Conservation (phyloP, 2,888 invertebrate genomes). For the Phrixothrix hirtus region DNA sequence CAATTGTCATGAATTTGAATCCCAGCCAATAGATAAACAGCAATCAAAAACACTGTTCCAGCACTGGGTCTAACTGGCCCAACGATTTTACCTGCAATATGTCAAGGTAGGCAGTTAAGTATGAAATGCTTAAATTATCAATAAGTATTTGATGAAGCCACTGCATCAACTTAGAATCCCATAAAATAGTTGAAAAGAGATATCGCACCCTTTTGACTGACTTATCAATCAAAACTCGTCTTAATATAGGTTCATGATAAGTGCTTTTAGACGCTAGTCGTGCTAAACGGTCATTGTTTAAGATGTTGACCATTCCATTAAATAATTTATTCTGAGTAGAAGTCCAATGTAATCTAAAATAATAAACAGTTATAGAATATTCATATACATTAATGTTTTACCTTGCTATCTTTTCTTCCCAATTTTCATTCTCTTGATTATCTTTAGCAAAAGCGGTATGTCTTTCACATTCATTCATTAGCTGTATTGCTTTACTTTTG, state of each 20-base stretch:
- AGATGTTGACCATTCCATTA: conserved; percentile 64
- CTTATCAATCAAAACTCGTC: conserved; percentile 72
- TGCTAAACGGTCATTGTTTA: conserved; percentile 68
- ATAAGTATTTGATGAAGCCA: conserved; percentile 77
- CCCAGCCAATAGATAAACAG: too few species aligned
- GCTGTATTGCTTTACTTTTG: conserved; percentile 60
- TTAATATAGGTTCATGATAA: conserved; percentile 68
- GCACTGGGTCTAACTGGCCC: too few species aligned
- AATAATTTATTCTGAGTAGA: conserved; percentile 68
- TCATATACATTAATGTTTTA: too few species aligned
- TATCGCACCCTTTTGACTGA: conserved; percentile 69
- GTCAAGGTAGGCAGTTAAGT: conserved; percentile 75
- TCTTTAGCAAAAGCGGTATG: conserved; percentile 65
- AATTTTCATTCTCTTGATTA: conserved; percentile 65
- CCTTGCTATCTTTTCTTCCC: conserved; percentile 72
- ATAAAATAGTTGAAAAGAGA: conserved; percentile 69
- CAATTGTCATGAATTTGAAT: too few species aligned
- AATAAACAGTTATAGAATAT: too few species aligned
- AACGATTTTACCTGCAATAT: conserved; percentile 75
- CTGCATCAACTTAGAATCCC: conserved; percentile 73
- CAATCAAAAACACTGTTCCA: too few species aligned
- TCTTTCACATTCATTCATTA: conserved; percentile 75
- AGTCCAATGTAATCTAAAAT: conserved; percentile 66
- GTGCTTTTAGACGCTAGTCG: conserved; percentile 65
- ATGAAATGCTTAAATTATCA: conserved; percentile 67